Conservation (phyloP, 2,113 vertebrate genomes). For the Poecilia latipinna region DNA sequence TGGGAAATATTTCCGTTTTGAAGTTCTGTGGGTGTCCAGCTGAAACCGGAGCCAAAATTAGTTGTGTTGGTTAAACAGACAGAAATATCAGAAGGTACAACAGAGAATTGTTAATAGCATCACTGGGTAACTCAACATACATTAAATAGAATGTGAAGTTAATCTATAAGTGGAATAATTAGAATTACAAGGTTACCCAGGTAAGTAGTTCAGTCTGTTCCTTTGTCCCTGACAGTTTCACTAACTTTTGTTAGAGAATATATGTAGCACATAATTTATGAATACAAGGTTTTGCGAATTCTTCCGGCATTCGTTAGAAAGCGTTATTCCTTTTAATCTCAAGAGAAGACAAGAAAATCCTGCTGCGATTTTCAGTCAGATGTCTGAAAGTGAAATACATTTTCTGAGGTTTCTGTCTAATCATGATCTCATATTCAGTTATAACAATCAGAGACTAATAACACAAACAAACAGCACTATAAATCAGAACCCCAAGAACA, state of each 20-base stretch:
- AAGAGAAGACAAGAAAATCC: slow-evolving; percentile 44
- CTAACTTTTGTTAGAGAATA: slow-evolving; percentile 50
- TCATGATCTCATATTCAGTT: slow-evolving; percentile 67
- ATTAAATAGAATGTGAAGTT: neutral
- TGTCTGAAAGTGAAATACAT: slow-evolving; percentile 57
- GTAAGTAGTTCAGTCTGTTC: slow-evolving; percentile 46
- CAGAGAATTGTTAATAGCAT: slow-evolving; percentile 14
- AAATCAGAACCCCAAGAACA: slow-evolving; percentile 52
- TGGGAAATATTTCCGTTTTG: slow-evolving; percentile 86
- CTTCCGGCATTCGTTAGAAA: slow-evolving; percentile 55
- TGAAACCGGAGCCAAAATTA: slow-evolving; percentile 74
- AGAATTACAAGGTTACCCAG: slow-evolving; percentile 41
- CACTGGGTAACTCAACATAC: neutral
- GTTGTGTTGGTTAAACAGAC: slow-evolving; percentile 39
- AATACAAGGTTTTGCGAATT: slow-evolving; percentile 45
- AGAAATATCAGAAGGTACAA: slow-evolving; percentile 45
- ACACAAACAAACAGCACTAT: slow-evolving; percentile 43
- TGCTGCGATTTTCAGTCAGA: slow-evolving; percentile 63
- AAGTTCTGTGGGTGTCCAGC: slow-evolving; percentile 87
- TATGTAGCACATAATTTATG: slow-evolving; percentile 54
- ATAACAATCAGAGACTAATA: slow-evolving; percentile 37
- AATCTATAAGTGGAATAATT: slow-evolving; percentile 58
- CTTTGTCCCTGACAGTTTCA: neutral
- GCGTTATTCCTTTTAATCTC: slow-evolving; percentile 61
- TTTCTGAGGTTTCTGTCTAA: slow-evolving; percentile 63